phyloP scores from a whole-genome alignment of 1,140 invertebrate species.

The Macrostomum lignano region DNA sequence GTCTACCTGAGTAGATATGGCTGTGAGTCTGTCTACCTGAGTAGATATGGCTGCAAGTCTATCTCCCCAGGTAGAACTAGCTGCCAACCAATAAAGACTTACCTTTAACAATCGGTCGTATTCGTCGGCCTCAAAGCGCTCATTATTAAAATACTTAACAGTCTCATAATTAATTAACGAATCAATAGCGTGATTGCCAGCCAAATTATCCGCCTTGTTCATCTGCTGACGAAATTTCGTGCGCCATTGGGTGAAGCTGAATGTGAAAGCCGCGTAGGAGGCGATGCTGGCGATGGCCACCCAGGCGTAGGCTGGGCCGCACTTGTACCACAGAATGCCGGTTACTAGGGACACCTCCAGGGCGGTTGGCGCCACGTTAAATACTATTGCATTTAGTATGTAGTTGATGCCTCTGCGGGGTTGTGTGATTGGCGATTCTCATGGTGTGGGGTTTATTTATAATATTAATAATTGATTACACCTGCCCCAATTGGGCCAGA shows the following conservation, averaged over 20 bases:
- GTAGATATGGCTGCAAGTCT: too few relatives aligned
- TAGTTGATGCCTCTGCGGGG: conserved; percentile 77
- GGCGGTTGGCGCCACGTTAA: conserved; percentile 79
- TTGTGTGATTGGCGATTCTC: too few relatives aligned
- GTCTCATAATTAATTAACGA: conserved; percentile 98
- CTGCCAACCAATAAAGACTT: too few relatives aligned
- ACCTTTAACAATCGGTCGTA: conserved; percentile 70
- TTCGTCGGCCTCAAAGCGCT: conserved; percentile 59
- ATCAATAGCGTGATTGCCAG: conserved; percentile 83
- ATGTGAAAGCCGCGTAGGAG: conserved; percentile 58
- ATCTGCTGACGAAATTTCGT: conserved; percentile 78
- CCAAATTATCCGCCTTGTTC: conserved; percentile 92
- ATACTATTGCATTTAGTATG: conserved; percentile 74
- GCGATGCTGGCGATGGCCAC: conserved; percentile 65
- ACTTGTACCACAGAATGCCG: conserved; percentile 44
- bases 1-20: too few relatives aligned
- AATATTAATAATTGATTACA: too few relatives aligned
- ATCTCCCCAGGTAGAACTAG: too few relatives aligned
- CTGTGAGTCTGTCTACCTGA: too few relatives aligned
- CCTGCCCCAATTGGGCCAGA: too few relatives aligned
- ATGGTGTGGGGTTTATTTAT: too few relatives aligned
- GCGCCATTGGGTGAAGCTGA: conserved; percentile 65
- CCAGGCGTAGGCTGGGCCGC: conserved; percentile 40
- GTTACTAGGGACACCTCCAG: conserved; percentile 74
- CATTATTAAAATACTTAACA: conserved; percentile 98